Evolutionary conservation across 2,888 invertebrate genomes (phyloP).

Genomic region (Iselma pallidipennis): DNA sequence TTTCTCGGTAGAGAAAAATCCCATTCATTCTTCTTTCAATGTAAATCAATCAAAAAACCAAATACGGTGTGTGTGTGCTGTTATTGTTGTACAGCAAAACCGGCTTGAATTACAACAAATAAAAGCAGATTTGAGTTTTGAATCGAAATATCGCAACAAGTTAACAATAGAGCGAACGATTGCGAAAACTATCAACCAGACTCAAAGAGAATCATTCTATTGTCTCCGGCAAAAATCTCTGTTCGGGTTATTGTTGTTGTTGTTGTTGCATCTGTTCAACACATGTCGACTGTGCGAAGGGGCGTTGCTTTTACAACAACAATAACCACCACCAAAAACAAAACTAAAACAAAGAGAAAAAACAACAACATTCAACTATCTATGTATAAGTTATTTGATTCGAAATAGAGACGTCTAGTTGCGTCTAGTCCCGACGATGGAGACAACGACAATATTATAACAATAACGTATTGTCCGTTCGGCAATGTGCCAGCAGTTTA

Average conservation of each 20-base stretch:
- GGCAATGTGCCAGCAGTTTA: slow-evolving; percentile 3
- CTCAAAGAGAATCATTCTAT: not conserved
- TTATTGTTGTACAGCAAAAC: too few relatives aligned
- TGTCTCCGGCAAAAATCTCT: not conserved
- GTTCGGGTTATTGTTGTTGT: not conserved
- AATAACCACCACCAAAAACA: too few relatives aligned
- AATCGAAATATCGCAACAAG: not conserved
- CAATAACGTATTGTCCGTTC: slow-evolving; percentile 23
- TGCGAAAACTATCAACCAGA: not conserved
- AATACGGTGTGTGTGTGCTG: too few relatives aligned
- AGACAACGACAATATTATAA: not conserved
- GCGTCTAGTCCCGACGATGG: too few relatives aligned
- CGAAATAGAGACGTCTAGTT: slow-evolving; percentile 13
- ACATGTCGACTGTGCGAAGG: slow-evolving; percentile 20
- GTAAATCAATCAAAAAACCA: not conserved
- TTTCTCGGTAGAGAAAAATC: too few relatives aligned
- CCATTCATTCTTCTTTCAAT: not conserved
- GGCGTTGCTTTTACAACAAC: slow-evolving; percentile 17
- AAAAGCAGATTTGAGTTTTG: not conserved
- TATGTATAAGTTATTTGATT: slow-evolving; percentile 20
- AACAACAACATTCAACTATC: not conserved
- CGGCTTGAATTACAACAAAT: not conserved
- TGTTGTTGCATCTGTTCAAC: slow-evolving; percentile 22
- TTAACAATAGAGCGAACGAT: not conserved
- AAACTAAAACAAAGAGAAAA: not conserved